Conservation (phyloP, 2,888 invertebrate genomes). For the Pseudoips prasinana region DNA sequence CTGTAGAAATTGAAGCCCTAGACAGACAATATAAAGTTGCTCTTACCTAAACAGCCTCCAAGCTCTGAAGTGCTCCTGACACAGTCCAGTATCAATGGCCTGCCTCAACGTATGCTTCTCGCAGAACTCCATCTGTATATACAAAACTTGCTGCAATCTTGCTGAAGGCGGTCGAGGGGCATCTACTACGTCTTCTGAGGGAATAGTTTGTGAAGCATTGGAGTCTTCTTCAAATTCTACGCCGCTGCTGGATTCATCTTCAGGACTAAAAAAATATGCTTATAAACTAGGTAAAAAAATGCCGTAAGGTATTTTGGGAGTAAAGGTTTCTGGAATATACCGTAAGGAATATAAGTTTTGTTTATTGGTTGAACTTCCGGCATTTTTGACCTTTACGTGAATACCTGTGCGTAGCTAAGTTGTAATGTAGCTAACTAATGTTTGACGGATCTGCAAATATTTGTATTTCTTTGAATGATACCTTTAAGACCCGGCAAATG, state of each 20-base stretch:
- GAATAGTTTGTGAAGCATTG: conserved; percentile 54
- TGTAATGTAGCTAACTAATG: too few relatives aligned
- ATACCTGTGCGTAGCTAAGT: too few relatives aligned
- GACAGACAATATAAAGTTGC: too few relatives aligned
- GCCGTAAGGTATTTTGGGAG: too few relatives aligned
- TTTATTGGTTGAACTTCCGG: too few relatives aligned
- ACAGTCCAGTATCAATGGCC: conserved; percentile 92
- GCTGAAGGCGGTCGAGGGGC: conserved; percentile 40
- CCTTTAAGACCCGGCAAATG: too few relatives aligned
- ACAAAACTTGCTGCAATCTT: conserved; percentile 85
- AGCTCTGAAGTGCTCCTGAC: conserved; percentile 88
- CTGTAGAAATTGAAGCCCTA: too few relatives aligned
- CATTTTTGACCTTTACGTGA: too few relatives aligned
- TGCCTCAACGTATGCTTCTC: conserved; percentile 94
- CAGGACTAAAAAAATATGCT: conserved; percentile 53
- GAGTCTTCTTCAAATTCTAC: conserved; percentile 83
- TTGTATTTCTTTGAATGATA: too few relatives aligned
- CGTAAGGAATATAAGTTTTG: not conserved
- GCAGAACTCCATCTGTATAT: conserved; percentile 99
- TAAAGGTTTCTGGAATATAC: not conserved
- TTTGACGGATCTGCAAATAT: too few relatives aligned
- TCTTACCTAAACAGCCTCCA: conserved; percentile 90
- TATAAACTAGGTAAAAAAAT: too few relatives aligned
- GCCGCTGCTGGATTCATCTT: conserved; percentile 82
- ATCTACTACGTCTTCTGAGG: conserved; percentile 55